phyloP scores from a whole-genome alignment of 1,140 invertebrate species.

The Ips typographus region DNA sequence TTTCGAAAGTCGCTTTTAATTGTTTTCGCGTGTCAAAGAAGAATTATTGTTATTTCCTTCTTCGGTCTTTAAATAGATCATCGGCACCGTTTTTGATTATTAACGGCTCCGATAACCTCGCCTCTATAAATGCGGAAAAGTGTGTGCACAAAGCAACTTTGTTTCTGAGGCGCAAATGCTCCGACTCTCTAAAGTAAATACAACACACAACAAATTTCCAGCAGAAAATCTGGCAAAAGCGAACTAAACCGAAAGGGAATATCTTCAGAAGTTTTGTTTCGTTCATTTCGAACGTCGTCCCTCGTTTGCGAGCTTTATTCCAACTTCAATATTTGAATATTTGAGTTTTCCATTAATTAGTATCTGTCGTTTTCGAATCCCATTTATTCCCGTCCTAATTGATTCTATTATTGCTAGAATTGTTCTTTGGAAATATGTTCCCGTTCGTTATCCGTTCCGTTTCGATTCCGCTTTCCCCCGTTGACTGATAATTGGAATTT shows the following conservation, averaged over 20 bases:
- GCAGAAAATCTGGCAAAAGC: conserved; percentile 20
- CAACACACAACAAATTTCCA: conserved; percentile 19
- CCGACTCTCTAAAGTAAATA: background rate
- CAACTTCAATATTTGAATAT: conserved; percentile 31
- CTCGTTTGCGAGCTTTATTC: conserved; percentile 17
- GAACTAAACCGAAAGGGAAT: conserved; percentile 18
- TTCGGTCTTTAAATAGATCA: conserved; percentile 30
- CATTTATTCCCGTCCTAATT: conserved; percentile 29
- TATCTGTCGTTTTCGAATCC: conserved; percentile 28
- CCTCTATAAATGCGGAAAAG: too few relatives aligned
- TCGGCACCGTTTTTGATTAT: conserved; percentile 8
- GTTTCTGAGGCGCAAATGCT: too few relatives aligned
- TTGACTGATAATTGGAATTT: conserved; percentile 14
- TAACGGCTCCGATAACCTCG: too few relatives aligned
- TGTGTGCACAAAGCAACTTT: too few relatives aligned
- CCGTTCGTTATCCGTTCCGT: conserved; percentile 19
- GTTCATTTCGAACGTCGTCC: conserved; percentile 26
- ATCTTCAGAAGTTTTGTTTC: conserved; percentile 33
- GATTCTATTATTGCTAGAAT: conserved; percentile 26
- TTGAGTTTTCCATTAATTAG: conserved; percentile 31
- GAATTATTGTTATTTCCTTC: conserved; percentile 19
- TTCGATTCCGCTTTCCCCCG: conserved; percentile 16
- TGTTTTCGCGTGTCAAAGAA: conserved; percentile 34
- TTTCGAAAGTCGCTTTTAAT: conserved; percentile 33
- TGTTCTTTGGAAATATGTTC: conserved; percentile 24